Conservation (phyloP, 2,113 vertebrate species). For the Pelmatolapia mariae region DNA sequence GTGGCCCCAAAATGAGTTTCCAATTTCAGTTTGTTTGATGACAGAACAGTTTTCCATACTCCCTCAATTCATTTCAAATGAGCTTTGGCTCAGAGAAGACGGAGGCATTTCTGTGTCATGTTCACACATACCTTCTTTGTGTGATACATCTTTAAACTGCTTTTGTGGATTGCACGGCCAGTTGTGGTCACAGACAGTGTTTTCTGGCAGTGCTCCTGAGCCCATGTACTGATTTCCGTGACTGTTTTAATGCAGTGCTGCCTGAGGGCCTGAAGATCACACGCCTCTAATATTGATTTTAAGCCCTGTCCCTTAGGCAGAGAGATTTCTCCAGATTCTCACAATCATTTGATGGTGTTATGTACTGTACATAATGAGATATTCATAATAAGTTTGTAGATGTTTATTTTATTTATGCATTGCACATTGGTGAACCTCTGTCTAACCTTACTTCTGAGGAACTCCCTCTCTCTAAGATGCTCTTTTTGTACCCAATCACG, state of each 20-base stretch:
- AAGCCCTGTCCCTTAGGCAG: neutral
- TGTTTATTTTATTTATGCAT: neutral
- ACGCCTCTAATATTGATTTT: neutral
- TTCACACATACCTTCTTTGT: neutral
- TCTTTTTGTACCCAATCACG: neutral
- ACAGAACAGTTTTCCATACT: neutral
- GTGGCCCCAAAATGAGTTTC: neutral
- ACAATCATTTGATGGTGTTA: neutral
- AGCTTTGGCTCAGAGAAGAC: fast-evolving
- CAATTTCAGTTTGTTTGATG: neutral
- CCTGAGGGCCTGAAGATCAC: neutral
- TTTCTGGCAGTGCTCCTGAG: neutral
- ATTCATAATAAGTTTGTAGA: neutral
- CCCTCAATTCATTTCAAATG: neutral
- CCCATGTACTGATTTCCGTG: neutral
- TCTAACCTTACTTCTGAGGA: fast-evolving
- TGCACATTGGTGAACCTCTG: neutral
- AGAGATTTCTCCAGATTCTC: neutral
- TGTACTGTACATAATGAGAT: neutral
- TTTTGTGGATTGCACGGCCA: neutral
- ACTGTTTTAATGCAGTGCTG: neutral
- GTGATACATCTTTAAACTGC: neutral
- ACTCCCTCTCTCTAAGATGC: neutral
- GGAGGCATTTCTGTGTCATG: neutral
- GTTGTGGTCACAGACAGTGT: neutral